Conservation (phyloP, 2,888 invertebrate species). For the Gymnoscelis rufifasciata region DNA sequence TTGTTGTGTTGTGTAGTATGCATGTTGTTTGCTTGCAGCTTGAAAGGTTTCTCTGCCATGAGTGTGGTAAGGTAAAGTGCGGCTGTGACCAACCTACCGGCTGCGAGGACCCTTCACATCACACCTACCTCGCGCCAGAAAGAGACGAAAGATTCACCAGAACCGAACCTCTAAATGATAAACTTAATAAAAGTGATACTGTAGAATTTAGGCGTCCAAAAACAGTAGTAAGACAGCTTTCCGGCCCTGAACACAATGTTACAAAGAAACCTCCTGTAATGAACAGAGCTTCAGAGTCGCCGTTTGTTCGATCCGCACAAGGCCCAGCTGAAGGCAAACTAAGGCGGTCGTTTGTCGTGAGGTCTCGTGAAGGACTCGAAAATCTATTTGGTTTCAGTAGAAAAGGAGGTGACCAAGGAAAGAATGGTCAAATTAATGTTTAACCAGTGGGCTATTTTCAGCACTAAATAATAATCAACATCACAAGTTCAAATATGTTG, state of each 20-base stretch:
- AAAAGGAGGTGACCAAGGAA: constrained; percentile 54
- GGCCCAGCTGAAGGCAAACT: constrained; percentile 58
- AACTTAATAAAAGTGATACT: constrained; percentile 35
- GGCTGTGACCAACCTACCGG: constrained; percentile 64
- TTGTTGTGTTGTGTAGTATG: constrained; percentile 67
- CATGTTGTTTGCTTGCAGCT: constrained; percentile 83
- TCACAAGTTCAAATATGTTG: constrained; percentile 13
- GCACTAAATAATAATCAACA: neutral
- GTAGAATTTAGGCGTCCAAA: constrained; percentile 55
- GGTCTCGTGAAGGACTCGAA: constrained; percentile 69
- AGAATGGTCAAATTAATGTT: constrained; percentile 48
- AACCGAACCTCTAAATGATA: constrained; percentile 22
- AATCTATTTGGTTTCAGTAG: constrained; percentile 59
- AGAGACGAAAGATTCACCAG: neutral
- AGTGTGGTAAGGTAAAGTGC: constrained; percentile 84
- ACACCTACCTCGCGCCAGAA: constrained; percentile 30
- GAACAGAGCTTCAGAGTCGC: constrained; percentile 52
- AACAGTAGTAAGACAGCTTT: constrained; percentile 43
- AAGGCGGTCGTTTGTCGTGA: constrained; percentile 65
- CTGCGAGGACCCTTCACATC: constrained; percentile 29
- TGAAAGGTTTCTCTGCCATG: constrained; percentile 86
- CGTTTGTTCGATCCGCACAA: constrained; percentile 52
- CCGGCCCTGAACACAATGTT: constrained; percentile 44
- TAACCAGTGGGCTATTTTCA: constrained; percentile 29
- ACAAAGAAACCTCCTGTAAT: constrained; percentile 33